Evolutionary conservation across 2,888 invertebrate genomes (phyloP).

Genomic region (Tuta absoluta): DNA sequence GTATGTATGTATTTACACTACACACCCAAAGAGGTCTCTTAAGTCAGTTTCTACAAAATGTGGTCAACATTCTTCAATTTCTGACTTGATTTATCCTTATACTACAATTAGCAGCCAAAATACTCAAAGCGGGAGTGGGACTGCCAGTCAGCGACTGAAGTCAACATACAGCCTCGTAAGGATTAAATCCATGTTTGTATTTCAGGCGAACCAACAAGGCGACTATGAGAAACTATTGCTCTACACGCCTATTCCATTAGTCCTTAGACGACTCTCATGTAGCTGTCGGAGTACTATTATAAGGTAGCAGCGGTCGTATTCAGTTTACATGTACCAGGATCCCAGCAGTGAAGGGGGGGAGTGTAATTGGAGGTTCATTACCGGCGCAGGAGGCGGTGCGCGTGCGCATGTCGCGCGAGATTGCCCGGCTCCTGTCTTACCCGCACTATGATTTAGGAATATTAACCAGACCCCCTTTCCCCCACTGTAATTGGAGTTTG

Average conservation of each 20-base stretch:
- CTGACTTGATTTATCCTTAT: no score
- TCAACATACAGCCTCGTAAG: no score
- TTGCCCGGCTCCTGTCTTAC: slow-evolving; percentile 55
- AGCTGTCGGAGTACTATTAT: no score
- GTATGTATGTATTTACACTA: no score
- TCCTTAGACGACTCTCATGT: background rate
- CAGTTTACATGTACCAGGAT: background rate
- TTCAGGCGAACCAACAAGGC: no score
- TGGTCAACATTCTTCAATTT: no score
- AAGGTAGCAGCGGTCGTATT: background rate
- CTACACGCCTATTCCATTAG: slow-evolving; percentile 15
- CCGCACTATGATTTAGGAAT: slow-evolving; percentile 56
- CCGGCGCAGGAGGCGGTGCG: slow-evolving; percentile 23
- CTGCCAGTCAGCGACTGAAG: no score
- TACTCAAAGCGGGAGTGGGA: no score
- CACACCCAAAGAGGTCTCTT: no score
- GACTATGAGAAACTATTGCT: background rate
- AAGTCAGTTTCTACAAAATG: no score
- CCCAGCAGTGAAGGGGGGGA: background rate
- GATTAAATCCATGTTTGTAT: no score
- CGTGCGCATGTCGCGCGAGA: slow-evolving; percentile 39
- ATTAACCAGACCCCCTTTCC: slow-evolving; percentile 41
- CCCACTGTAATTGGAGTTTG: slow-evolving; percentile 9
- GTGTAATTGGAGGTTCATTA: slow-evolving; percentile 33
- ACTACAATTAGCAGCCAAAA: no score